Evolutionary conservation across 2,113 vertebrate genomes (phyloP), one percentile per base, ranked within the genome.

Genomic region (Neofelis nebulosa): DNA sequence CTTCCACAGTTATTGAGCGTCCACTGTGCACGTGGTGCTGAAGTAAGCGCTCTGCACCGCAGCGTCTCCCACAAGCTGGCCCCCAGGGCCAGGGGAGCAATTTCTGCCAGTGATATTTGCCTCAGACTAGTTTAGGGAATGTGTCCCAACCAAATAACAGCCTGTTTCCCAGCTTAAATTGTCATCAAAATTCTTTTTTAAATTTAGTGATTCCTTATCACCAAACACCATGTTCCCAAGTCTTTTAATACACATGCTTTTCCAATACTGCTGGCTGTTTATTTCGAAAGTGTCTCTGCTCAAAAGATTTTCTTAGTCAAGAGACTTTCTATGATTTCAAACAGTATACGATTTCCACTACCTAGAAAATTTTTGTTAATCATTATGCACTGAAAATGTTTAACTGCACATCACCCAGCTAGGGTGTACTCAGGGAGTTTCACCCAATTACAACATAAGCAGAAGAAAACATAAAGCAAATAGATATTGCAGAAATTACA

Each of bases 311-410:
- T 81, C 89, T 89, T 69, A 52, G 81, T 88, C n/a, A 68, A 86
- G 82, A 78, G 21, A n/a, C 18, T 29, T 33, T 50, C 74, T 81
- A 3, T 68, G 38, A 80, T 81, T 91, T 92, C 69, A 68, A 11
- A 71, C 25, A 45, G 13, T 16, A 18, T 86, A 81, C 73, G 13
- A 33, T 74, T 82, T 91, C 78, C 71, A 31, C 8, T 65, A 23
- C 69, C 93, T 89, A 48, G 3, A 55, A 69, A 85, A 65, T 48
- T 2, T 6, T 12, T 74, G 87, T 84, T 89, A 79, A 66, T 80
- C 73, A 74, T 96, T 41, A 65, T 61, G 91, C 79, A 48, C 63
- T 50, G 93, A 94, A 68, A 91, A 52, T 41, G n/a, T 79, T 82
- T 94, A 93, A 83, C 38, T 86, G 31, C 7, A 33, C 65, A 52